A percentile compares a stretch with the other conserved stretches of the same genome.
These are phyloP conservation scores for Campylomormyrus tamandua DNA, from an alignment of 2,113 vertebrate genomes.

Conservation along the genomic window DNA sequence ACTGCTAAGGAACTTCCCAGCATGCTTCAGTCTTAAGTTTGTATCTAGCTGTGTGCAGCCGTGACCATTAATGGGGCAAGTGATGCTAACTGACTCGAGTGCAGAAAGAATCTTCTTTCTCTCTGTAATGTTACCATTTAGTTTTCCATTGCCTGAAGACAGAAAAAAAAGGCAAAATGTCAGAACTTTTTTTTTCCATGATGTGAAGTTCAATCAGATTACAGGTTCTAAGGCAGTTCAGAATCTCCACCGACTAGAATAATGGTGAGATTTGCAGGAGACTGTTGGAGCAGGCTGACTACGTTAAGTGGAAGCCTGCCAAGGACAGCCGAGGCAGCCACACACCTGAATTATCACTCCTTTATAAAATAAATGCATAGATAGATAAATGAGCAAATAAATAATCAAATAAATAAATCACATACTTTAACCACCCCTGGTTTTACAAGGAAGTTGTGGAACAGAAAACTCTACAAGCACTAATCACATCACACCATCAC, in stretches of 20 bases:
- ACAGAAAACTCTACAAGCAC: neutral
- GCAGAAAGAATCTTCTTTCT: slow-evolving; percentile 52
- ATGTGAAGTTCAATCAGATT: neutral
- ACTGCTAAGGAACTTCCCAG: slow-evolving; percentile 44
- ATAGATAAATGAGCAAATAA: neutral
- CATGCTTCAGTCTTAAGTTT: slow-evolving; percentile 52
- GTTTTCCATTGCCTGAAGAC: slow-evolving; percentile 59
- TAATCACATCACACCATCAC: neutral
- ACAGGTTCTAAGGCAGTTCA: neutral
- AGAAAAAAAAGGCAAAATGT: slow-evolving; percentile 23
- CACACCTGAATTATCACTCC: neutral
- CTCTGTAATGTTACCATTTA: slow-evolving; percentile 54
- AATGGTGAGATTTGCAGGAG: neutral
- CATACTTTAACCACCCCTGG: neutral
- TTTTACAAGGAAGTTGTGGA: neutral
- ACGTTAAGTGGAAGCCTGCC: slow-evolving; percentile 5
- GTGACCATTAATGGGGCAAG: slow-evolving; percentile 50
- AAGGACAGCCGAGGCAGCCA: neutral
- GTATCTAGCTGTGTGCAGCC: slow-evolving; percentile 51
- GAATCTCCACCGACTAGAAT: neutral
- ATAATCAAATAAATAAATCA: neutral
- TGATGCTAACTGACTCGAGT: slow-evolving; percentile 47
- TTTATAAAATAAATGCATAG: neutral
- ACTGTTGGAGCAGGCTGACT: neutral
- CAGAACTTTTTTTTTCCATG: neutral